Percentiles rank a stretch among this genome's conserved stretches.
Evolutionary conservation across 1,140 invertebrate genomes (phyloP).

Genomic region (Pararge aegeria): DNA sequence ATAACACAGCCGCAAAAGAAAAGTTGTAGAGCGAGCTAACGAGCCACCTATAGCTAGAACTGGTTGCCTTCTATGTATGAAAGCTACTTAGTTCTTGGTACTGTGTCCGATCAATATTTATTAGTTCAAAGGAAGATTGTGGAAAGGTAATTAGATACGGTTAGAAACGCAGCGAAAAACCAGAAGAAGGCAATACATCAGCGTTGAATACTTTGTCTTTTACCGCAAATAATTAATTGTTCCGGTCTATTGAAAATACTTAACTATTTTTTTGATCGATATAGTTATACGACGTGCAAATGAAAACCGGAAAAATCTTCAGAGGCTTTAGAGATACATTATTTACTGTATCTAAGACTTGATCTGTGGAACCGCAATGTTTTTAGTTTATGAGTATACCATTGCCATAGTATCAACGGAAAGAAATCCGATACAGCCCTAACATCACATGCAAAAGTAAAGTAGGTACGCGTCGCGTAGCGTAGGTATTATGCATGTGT

Average conservation of each 20-base stretch:
- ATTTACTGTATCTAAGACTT: too few species aligned
- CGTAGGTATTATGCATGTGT: too few species aligned
- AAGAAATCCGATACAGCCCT: too few species aligned
- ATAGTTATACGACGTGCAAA: too few species aligned
- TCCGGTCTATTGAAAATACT: constrained; percentile 8
- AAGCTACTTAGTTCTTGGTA: constrained; percentile 44
- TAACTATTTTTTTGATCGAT: background rate
- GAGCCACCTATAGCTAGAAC: constrained; percentile 22
- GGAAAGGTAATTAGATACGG: constrained; percentile 41
- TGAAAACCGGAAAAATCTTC: too few species aligned
- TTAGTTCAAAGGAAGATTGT: constrained; percentile 55
- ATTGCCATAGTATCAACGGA: too few species aligned
- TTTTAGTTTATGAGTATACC: too few species aligned
- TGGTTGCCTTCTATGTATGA: constrained; percentile 26
- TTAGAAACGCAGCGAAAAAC: constrained; percentile 26
- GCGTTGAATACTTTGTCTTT: constrained; percentile 12
- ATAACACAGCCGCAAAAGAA: constrained; percentile 19
- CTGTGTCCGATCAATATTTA: constrained; percentile 62
- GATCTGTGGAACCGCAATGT: too few species aligned
- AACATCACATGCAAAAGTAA: too few species aligned
- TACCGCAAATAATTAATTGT: constrained; percentile 7
- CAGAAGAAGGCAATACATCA: constrained; percentile 6
- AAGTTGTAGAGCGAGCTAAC: constrained; percentile 18
- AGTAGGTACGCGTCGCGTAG: too few species aligned
- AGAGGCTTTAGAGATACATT: too few species aligned